A percentile compares a stretch with the other conserved stretches of the same genome.
Evolutionary conservation across 2,797 vertebrate species (phyloP).

Genomic region (Streptopelia turtur): DNA sequence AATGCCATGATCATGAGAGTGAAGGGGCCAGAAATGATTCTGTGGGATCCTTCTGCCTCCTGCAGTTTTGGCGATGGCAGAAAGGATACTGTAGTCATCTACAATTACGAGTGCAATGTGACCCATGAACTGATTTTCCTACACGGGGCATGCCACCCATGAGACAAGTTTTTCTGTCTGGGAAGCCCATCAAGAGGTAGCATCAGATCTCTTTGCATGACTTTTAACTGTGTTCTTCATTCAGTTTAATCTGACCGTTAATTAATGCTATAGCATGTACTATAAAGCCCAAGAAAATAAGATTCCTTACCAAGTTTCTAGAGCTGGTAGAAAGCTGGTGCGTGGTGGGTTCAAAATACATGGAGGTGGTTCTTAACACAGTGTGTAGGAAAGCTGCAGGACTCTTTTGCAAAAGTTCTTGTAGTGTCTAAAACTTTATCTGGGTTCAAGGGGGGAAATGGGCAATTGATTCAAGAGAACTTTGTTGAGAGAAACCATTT

Average conservation of each 20-base stretch:
- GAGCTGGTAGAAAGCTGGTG: background rate
- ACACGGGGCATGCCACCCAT: rapidly evolving
- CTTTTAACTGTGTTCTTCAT: background rate
- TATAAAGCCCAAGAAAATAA: background rate
- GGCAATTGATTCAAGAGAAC: background rate
- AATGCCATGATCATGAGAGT: background rate
- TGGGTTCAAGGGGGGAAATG: background rate
- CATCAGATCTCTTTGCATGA: background rate
- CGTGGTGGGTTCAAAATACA: background rate
- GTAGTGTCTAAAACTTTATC: background rate
- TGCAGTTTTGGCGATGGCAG: background rate
- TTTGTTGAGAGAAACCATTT: background rate
- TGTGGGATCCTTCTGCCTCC: background rate
- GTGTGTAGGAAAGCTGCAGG: background rate
- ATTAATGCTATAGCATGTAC: background rate
- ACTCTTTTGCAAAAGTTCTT: background rate
- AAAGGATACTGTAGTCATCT: background rate
- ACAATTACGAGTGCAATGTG: background rate
- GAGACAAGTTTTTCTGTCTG: background rate
- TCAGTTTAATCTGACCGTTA: background rate
- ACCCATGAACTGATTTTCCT: background rate
- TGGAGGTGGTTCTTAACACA: background rate
- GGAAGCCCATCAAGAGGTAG: background rate
- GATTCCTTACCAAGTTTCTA: background rate
- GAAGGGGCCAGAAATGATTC: background rate